Evolutionary conservation across 2,888 invertebrate species (phyloP).

Genomic region (Temnothorax ravouxi): DNA sequence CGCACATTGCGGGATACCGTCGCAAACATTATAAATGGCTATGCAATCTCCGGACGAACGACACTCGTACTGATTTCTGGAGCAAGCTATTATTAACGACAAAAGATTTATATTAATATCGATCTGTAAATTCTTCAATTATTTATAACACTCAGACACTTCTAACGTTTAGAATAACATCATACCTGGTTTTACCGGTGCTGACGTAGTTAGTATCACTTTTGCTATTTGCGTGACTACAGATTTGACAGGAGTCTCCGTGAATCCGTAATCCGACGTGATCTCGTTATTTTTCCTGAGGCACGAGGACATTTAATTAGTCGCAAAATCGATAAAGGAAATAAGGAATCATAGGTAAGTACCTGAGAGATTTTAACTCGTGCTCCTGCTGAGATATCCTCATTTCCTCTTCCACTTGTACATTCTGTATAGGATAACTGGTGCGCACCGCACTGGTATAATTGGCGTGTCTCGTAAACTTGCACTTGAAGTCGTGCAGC

Average conservation of each 20-base stretch:
- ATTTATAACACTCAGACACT: neutral
- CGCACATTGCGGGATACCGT: conserved; percentile 96
- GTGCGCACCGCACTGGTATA: conserved; percentile 95
- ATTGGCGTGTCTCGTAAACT: conserved; percentile 95
- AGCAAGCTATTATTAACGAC: conserved; percentile 88
- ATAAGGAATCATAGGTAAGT: conserved; percentile 51
- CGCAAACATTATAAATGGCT: conserved; percentile 97
- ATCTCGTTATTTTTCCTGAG: conserved; percentile 74
- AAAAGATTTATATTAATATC: conserved; percentile 44
- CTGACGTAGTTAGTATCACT: conserved; percentile 72
- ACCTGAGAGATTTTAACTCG: conserved; percentile 91
- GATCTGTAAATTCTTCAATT: neutral
- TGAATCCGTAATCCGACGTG: conserved; percentile 72
- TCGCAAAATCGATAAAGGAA: conserved; percentile 5
- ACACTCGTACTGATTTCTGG: conserved; percentile 96
- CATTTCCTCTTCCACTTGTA: conserved; percentile 90
- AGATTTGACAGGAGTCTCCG: conserved; percentile 74
- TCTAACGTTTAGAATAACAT: conserved; percentile 6
- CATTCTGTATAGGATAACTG: conserved; percentile 86
- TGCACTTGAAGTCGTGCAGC: conserved; percentile 96
- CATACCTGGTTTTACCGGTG: conserved; percentile 78
- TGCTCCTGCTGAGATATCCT: conserved; percentile 91
- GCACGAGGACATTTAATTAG: neutral
- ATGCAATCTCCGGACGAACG: conserved; percentile 95
- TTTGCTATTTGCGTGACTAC: conserved; percentile 76